Percentiles rank a stretch among this genome's conserved stretches.
These are phyloP conservation scores for Horisme vitalbata DNA, from an alignment of 2,888 invertebrate species.

Conservation along the genomic window DNA sequence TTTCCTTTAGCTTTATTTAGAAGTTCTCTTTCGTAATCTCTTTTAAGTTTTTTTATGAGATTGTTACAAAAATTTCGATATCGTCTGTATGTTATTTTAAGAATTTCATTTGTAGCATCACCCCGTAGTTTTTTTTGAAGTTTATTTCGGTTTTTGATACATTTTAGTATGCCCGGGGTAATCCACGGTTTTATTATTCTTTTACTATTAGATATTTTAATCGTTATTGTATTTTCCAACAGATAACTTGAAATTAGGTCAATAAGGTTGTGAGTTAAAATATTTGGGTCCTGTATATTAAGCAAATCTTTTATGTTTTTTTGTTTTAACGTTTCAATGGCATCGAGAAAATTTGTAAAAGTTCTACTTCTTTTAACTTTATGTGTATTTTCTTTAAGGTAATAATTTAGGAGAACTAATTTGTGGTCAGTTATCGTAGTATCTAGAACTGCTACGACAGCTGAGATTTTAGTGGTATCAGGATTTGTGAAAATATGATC, in stretches of 20 bases:
- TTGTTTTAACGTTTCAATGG: neutral
- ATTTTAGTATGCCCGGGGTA: too few species aligned
- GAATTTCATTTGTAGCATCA: neutral
- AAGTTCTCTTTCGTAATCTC: neutral
- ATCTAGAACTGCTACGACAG: too few species aligned
- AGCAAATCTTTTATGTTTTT: neutral
- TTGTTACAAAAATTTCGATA: constrained; percentile 7
- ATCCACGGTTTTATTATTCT: too few species aligned
- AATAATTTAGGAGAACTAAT: too few species aligned
- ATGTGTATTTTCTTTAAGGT: too few species aligned
- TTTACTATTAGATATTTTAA: too few species aligned
- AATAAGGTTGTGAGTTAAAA: neutral
- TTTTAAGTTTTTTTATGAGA: constrained; percentile 3
- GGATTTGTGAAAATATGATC: constrained; percentile 3
- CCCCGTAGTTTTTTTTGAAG: neutral
- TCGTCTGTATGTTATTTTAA: constrained; percentile 1
- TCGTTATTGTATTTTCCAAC: too few species aligned
- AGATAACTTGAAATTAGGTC: too few species aligned
- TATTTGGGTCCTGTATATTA: neutral
- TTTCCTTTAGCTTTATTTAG: neutral
- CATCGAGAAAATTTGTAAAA: neutral
- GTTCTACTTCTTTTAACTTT: neutral
- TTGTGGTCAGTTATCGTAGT: too few species aligned
- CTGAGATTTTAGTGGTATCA: neutral
- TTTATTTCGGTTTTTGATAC: neutral